Conservation (phyloP, 2,797 vertebrate species). For the Siniperca undulata region DNA sequence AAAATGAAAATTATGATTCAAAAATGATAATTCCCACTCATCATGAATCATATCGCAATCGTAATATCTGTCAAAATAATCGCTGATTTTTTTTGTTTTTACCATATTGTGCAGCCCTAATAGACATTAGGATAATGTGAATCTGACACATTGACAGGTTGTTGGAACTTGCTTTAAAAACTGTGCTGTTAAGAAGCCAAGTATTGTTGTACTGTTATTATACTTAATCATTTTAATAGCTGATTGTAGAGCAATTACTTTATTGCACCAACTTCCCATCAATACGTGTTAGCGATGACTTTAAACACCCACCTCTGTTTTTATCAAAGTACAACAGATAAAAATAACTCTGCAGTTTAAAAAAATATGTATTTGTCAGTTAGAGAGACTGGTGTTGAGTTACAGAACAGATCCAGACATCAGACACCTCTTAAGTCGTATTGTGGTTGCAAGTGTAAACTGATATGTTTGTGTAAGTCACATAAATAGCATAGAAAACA, state of each 20-base stretch:
- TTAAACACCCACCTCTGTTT: constrained; percentile 4
- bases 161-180: not conserved
- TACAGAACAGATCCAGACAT: constrained; percentile 43
- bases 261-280: not conserved
- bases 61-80: too few relatives aligned
- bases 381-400: constrained; percentile 21
- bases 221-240: not conserved
- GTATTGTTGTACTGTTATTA: not conserved
- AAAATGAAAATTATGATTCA: too few relatives aligned
- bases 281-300: not conserved
- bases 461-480: not conserved
- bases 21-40: too few relatives aligned
- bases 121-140: not conserved
- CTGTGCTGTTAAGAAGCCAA: not conserved
- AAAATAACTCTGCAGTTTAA: not conserved
- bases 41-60: too few relatives aligned
- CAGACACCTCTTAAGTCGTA: constrained; percentile 16
- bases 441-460: not conserved
- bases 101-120: too few relatives aligned
- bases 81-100: too few relatives aligned
- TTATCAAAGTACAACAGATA: not conserved
- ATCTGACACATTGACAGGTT: not conserved
- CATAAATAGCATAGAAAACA: not conserved
- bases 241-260: not conserved
- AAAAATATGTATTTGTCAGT: not conserved